Evolutionary conservation across 37 sponge, comb jelly and placozoan species (phyloP), one percentile per base, ranked within the genome.

Genomic region (Hormiphora californensis): DNA sequence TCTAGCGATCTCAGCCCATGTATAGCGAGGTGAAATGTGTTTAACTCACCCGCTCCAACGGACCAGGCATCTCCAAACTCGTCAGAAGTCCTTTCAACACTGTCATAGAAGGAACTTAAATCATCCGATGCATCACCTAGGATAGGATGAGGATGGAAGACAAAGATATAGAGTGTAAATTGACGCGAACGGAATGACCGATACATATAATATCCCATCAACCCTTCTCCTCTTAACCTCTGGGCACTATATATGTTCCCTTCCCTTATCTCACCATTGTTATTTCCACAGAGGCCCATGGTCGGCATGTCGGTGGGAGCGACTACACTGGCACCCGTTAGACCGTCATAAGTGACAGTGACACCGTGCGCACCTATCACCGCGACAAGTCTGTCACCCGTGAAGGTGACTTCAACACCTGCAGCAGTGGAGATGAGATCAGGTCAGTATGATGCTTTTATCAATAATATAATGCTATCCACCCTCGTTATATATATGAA

Each of bases 51-150:
- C 36, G 21, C 19, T 40, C 81, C 81, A 11, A 73, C 4, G 23
- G 81, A 73, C 81, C 81, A 73, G 81, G 46, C 81, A 36, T 73
- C 81, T 0, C n/a, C 81, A 40, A 73, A 73, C 46, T 39, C 41
- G 44, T 73, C 44, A 9, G 81, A 41, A 15, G 41, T 32, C n/a
- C 81, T 1, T 19, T 40, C 81, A 21, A 36, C 38, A 19, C 44
- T 36, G 46, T 73, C 81, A 28, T 73, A 73, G 38, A 73, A 73
- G 15, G 81, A 40, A 15, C 15, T 73, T 7, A 32, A 41, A 33
- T 73, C 81, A 30, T 73, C 43, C 27, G 81, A 73, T 3, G 41
- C 17, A 46, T 73, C 44, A 4, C 81, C 81, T 73, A 28, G n/a
- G n/a, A n/a, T n/a, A n/a, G n/a, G n/a, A n/a, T n/a, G n/a, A n/a